Base-by-base conservation (phyloP, 2,113 vertebrate species). In the Percopsis transmontana region DNA sequence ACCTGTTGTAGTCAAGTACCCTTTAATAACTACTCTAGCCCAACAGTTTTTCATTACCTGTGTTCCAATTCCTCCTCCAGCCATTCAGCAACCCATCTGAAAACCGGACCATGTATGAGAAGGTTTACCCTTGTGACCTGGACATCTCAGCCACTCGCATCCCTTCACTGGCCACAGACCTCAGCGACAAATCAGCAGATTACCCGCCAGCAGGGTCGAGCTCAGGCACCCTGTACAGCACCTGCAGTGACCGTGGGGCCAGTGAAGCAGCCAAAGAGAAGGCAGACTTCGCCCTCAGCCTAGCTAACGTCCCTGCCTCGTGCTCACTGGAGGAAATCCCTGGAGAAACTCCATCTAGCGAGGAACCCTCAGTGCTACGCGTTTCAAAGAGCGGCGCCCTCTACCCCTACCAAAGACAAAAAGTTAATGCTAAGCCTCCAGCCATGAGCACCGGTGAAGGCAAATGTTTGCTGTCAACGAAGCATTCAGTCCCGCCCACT, bases 391-490 rank as follows among this genome's bases (percentile, higher is more conserved):
- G 20, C 60, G 12, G 15, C 41, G 40, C n/a, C 2, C 11, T 13
- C 15, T 82, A 52, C 38, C 84, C 89, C 0, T 91, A 91, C 63
- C 67, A 79, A 23, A 77, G 81, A 41, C 89, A 91, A 66, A 33
- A 13, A 3, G 63, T 69, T 1, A 33, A 33, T 1, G 58, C 19
- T n/a, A 69, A 87, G 55, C 48, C 4, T 42, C 55, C 47, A 2
- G 13, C 16, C 0, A 14, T 0, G 0, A 50, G 5, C 14, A 21
- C 1, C 0, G 11, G 0, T 47, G 78, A 84, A 33, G 60, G 2
- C 16, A 76, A 70, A n/a, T 18, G 0, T 0, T 16, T 59, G 45
- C 9, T 47, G 4, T 13, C 57, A 27, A 16, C 12, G 1, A 79
- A 74, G 33, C 58, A 66, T 39, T 53, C 14, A 1, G 0, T 24